A percentile compares a stretch with the other conserved stretches of the same genome.
These are phyloP conservation scores for Harpagoxenus sublaevis DNA, from an alignment of 2,888 invertebrate species.

Conservation along the genomic window DNA sequence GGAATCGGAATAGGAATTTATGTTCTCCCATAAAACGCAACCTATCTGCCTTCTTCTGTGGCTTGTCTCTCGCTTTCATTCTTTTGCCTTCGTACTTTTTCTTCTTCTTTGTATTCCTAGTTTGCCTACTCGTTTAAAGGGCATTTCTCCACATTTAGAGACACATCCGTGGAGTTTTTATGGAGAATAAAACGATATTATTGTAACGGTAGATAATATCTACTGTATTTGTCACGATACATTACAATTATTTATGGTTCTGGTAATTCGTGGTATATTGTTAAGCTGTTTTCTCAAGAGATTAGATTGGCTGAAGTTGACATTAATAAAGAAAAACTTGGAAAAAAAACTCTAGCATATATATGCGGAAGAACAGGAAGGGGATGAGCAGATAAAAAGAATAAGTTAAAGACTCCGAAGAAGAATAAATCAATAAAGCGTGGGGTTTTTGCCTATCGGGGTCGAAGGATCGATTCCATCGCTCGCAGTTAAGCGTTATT, in stretches of 20 bases:
- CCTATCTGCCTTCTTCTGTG: conserved; percentile 53
- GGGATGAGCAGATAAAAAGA: neutral
- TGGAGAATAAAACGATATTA: conserved; percentile 14
- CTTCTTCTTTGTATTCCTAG: conserved; percentile 9
- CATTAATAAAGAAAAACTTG: neutral
- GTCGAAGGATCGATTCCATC: conserved; percentile 53
- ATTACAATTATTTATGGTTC: conserved; percentile 7
- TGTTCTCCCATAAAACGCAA: conserved; percentile 61
- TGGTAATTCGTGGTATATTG: neutral
- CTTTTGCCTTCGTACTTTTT: conserved; percentile 15
- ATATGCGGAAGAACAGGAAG: neutral
- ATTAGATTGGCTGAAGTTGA: conserved; percentile 1
- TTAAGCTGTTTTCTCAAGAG: conserved; percentile 1
- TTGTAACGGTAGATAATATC: conserved; percentile 23
- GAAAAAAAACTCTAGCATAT: neutral
- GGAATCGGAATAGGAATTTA: conserved; percentile 61
- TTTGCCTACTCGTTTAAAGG: conserved; percentile 25
- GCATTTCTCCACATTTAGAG: conserved; percentile 16
- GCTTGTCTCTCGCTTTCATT: conserved; percentile 51
- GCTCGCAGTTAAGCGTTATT: conserved; percentile 60
- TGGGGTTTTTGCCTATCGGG: conserved; percentile 13
- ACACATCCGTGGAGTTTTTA: conserved; percentile 9
- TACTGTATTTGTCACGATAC: conserved; percentile 9
- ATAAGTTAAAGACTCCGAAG: conserved; percentile 26
- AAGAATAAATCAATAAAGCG: conserved; percentile 46